These are phyloP conservation scores for Eulacestoma nigropectus DNA, from an alignment of 2,113 vertebrate genomes.

Conservation along the genomic window DNA sequence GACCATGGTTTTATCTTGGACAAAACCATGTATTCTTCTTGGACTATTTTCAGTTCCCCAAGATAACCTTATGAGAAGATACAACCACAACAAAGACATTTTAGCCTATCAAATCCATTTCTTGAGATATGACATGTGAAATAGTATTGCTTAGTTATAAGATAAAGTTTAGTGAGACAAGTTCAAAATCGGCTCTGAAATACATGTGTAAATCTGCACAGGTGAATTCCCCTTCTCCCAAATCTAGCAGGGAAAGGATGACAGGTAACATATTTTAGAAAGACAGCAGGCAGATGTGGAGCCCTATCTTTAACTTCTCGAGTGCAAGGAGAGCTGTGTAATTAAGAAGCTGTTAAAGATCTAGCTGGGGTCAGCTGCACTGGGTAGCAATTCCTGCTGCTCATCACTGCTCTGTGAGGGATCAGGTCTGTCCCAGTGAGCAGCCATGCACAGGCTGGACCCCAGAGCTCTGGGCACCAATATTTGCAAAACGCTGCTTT, in stretches of 20 bases:
- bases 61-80: neutral
- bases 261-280: neutral
- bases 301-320: rapidly evolving
- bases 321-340: neutral
- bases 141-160: neutral
- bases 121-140: neutral
- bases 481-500: neutral
- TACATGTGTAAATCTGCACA: neutral
- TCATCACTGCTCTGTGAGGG: neutral
- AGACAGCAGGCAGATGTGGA: neutral
- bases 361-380: neutral
- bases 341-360: neutral
- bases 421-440: neutral
- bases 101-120: neutral
- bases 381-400: neutral
- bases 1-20: neutral
- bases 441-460: neutral
- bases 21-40: neutral
- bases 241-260: neutral
- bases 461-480: neutral
- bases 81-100: neutral
- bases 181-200: neutral
- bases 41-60: neutral
- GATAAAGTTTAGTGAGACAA: neutral
- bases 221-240: neutral